Evolutionary conservation across 2,797 vertebrate genomes (phyloP), one percentile per base, ranked within the genome.

Genomic region (Neosalanx taihuensis): DNA sequence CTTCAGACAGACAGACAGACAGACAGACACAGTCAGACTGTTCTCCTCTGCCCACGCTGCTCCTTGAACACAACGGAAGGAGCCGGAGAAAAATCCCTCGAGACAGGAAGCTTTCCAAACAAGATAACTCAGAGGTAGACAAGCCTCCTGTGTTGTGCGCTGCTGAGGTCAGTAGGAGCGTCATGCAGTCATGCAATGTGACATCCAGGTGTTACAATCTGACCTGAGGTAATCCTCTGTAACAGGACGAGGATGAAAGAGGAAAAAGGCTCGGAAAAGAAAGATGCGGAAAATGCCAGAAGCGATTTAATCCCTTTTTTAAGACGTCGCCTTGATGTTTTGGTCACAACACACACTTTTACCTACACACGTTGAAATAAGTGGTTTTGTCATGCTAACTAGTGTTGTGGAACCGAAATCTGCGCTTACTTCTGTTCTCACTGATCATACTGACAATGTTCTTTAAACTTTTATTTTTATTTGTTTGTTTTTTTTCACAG

Each of bases 251-350:
- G 68, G 53, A 29, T 49, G 30, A 61, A 70, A 33, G 51, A 3
- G 67, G 29, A 73, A 37, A 68, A 15, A 35, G 31, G 30, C 30
- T 57, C 35, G 64, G 64, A 13, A 62, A 23, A 65, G 51, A 70
- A 72, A 78, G 77, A 73, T 70, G 72, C 46, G 67, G 41, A 35
- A 60, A 74, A 49, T 49, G 29, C 15, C 51, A 51, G 26, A 78
- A 65, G 51, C 51, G 59, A 70, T n/a, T 0, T 1, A 56, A n/a
- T n/a, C 15, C 18, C 51, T 56, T 56, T n/a, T n/a, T 4, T 5
- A 46, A 12, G 41, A 46, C 10, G 13, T 46, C 3, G 7, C 41
- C 12, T 46, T 46, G 15, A n/a, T 17, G n/a, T 41, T 81, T 72
- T 26, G 23, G 72, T 71, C 74, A 67, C 23, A 65, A 51, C 41